Evolutionary conservation across 37 sponge, comb jelly and placozoan species (phyloP).

Genomic region (Bolinopsis microptera): DNA sequence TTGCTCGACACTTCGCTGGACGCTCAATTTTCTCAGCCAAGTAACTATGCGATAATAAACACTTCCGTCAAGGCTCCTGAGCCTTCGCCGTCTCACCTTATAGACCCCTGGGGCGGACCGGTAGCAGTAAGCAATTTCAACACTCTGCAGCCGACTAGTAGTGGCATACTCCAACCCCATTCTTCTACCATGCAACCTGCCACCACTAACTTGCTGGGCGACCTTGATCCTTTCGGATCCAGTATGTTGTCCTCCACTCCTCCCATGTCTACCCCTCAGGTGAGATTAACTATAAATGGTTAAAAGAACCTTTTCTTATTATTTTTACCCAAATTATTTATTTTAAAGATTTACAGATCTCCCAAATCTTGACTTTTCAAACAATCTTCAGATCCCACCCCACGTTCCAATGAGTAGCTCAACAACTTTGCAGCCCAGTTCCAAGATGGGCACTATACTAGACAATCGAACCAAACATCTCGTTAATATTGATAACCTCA

Average conservation of each 20-base stretch:
- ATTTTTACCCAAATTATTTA: too few relatives aligned
- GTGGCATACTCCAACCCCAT: not conserved
- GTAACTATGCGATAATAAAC: constrained; percentile 12
- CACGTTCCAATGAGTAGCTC: not conserved
- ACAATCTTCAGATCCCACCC: constrained; percentile 47
- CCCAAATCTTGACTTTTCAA: too few relatives aligned
- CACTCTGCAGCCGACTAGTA: not conserved
- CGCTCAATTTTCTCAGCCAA: not conserved
- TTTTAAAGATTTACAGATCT: too few relatives aligned
- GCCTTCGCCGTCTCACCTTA: not conserved
- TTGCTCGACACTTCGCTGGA: not conserved
- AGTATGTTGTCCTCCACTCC: not conserved
- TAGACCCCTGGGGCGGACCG: constrained; percentile 58
- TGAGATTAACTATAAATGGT: too few relatives aligned
- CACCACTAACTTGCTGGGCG: not conserved
- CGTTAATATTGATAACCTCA: constrained; percentile 62
- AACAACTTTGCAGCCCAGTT: not conserved
- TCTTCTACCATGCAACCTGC: not conserved
- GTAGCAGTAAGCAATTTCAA: not conserved
- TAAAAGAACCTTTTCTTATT: too few relatives aligned
- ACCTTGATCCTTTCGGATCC: not conserved
- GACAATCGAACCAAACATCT: constrained; percentile 45
- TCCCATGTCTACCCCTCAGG: not conserved
- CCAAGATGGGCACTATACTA: constrained; percentile 52
- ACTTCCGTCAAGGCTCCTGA: not conserved